Evolutionary conservation across 2,888 invertebrate species (phyloP).

Genomic region (Isotomurus palustris): DNA sequence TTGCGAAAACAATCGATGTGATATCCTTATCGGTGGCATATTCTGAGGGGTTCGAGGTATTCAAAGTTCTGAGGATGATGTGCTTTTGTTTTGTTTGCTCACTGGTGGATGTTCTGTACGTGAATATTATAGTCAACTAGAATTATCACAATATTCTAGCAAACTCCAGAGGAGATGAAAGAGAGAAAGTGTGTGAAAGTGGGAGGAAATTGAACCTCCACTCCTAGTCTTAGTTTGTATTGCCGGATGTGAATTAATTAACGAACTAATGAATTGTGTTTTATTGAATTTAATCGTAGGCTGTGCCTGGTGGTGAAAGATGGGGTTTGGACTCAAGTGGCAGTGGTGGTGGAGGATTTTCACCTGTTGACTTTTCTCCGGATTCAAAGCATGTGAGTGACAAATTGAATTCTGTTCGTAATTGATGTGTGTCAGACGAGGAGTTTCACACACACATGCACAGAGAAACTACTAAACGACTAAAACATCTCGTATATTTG

Average conservation of each 20-base stretch:
- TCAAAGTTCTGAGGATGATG: background rate
- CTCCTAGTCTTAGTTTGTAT: too few species aligned
- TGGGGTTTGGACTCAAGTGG: conserved; percentile 42
- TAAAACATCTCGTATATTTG: too few species aligned
- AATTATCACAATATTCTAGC: too few species aligned
- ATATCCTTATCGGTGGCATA: conserved; percentile 37
- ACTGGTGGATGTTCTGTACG: background rate
- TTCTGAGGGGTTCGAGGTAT: conserved; percentile 36
- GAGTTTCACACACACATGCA: too few species aligned
- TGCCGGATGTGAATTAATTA: conserved; percentile 11
- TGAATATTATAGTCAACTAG: background rate
- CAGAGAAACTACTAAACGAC: too few species aligned
- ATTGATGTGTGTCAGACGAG: too few species aligned
- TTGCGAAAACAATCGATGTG: conserved; percentile 44
- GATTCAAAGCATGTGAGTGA: conserved; percentile 42
- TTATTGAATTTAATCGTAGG: conserved; percentile 32
- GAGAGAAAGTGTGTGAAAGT: background rate
- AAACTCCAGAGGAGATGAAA: background rate
- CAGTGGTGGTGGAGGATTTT: conserved; percentile 40
- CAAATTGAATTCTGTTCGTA: too few species aligned
- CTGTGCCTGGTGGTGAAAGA: conserved; percentile 34
- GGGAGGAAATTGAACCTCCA: background rate
- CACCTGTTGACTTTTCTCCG: conserved; percentile 44
- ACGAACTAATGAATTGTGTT: conserved; percentile 18
- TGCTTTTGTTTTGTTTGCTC: background rate